Base-by-base conservation (phyloP, 92 coral and sea anemone genomes). In the Ricordea florida region DNA sequence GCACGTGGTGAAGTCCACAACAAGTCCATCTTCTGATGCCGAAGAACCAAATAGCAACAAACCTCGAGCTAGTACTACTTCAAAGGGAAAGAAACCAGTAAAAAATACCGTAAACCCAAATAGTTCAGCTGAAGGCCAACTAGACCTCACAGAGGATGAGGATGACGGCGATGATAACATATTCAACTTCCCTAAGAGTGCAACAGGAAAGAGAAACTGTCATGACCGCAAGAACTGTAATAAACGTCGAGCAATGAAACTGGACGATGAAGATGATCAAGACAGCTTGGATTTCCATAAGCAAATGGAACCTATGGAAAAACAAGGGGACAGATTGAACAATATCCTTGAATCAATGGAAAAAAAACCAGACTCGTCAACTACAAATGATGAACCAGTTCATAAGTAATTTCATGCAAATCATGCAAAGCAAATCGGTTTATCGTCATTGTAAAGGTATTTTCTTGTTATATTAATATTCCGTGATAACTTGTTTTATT, bases 341-440 rank as follows among this genome's bases (percentile, higher is more conserved):
- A 47, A 47, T 48, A 68, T 50, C 34, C 56, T 68, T 9, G 76
- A 68, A 68, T 68, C 63, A 14, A 68, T 68, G 76, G 76, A 47
- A 32, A 68, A 52, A 27, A 49, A 68, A 20, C 76, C 47, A 6
- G 34, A n/a, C n/a, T n/a, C n/a, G n/a, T n/a, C n/a, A n/a, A n/a
- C n/a, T n/a, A n/a, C n/a, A n/a, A n/a, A n/a, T n/a, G n/a, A n/a
- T n/a, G n/a, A n/a, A n/a, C n/a, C n/a, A n/a, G n/a, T n/a, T n/a
- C n/a, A n/a, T n/a, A n/a, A n/a, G n/a, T n/a, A n/a, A n/a, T n/a
- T n/a, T n/a, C n/a, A n/a, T n/a, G n/a, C n/a, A n/a, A n/a, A n/a
- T n/a, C n/a, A n/a, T n/a, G n/a, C n/a, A n/a, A n/a, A n/a, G n/a
- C n/a, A n/a, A n/a, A n/a, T n/a, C n/a, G n/a, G n/a, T n/a, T n/a